phyloP scores from a whole-genome alignment of 2,888 invertebrate species.

The Dasypogon diadema region DNA sequence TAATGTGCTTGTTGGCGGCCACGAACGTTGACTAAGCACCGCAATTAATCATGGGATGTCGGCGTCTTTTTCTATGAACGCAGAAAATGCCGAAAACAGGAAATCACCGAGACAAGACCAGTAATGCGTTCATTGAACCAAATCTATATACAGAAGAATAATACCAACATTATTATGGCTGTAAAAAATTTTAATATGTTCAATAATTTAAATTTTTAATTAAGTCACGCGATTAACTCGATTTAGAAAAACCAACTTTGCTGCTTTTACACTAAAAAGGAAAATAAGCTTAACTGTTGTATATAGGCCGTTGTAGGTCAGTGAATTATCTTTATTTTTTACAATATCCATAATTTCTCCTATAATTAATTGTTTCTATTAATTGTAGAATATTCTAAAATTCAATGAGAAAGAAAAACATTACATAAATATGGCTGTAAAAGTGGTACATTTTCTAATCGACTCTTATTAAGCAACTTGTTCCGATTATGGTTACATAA shows the following conservation, averaged over 20 bases:
- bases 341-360: not conserved
- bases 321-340: constrained; percentile 9
- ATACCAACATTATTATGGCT: not conserved
- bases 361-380: no score
- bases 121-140: not conserved
- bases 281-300: not conserved
- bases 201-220: constrained; percentile 3
- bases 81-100: constrained; percentile 6
- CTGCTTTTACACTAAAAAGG: not conserved
- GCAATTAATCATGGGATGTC: constrained; percentile 19
- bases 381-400: no score
- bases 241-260: constrained; percentile 6
- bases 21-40: not conserved
- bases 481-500: no score
- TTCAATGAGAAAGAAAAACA: no score
- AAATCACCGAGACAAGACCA: constrained; percentile 20
- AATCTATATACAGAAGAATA: not conserved
- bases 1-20: not conserved
- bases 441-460: no score
- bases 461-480: not conserved
- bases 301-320: constrained; percentile 6
- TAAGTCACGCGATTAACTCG: constrained; percentile 9
- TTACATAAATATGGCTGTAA: no score
- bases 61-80: not conserved
- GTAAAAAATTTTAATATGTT: no score